phyloP scores from a whole-genome alignment of 2,113 vertebrate genomes.

The Antechinus flavipes region DNA sequence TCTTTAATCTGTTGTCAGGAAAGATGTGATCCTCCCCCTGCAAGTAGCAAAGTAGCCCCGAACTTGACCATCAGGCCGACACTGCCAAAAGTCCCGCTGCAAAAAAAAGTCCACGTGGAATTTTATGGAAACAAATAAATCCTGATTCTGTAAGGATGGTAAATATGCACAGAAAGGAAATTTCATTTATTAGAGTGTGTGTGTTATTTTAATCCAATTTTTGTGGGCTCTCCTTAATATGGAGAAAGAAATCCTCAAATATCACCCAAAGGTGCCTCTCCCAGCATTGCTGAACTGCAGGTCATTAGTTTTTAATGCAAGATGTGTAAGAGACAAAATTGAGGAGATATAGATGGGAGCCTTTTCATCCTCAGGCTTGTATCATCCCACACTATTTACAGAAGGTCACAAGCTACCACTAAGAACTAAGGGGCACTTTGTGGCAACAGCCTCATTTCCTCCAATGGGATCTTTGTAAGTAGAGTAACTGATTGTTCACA shows the following conservation, averaged over 20 bases:
- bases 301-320: not conserved
- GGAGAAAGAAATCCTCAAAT: slow-evolving; percentile 10
- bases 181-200: not conserved
- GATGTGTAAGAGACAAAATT: not conserved
- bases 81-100: not conserved
- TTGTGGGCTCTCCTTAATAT: slow-evolving; percentile 33
- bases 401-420: not conserved
- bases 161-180: not conserved
- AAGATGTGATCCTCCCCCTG: slow-evolving; percentile 70
- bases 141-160: not conserved
- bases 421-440: not conserved
- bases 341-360: slow-evolving; percentile 63
- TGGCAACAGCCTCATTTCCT: not conserved
- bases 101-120: not conserved
- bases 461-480: not conserved
- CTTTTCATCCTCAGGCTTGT: slow-evolving; percentile 54
- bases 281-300: not conserved
- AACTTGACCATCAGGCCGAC: slow-evolving; percentile 47
- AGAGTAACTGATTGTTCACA: not conserved
- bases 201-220: not conserved
- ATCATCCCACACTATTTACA: accelerated
- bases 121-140: not conserved
- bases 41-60: slow-evolving; percentile 70
- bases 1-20: slow-evolving; percentile 81
- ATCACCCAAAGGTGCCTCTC: no score